Evolutionary conservation across 1,140 invertebrate species (phyloP), one percentile per base, ranked within the genome.

Genomic region (Meteorus sp.): DNA sequence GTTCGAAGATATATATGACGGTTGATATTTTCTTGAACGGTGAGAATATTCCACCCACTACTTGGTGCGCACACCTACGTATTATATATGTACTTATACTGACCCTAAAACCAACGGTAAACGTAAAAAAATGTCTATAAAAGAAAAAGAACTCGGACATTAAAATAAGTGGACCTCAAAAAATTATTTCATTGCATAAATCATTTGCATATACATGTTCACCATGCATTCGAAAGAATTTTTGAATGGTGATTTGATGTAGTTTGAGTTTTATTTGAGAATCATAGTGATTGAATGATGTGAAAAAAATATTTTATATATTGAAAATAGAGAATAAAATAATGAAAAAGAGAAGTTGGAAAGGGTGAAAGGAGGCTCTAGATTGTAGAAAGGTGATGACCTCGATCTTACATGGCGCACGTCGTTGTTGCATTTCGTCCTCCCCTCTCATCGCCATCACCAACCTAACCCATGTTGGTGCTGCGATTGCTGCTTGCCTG

Each of bases 321-420:
- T 5, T n/a, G 37, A 39, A 9, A 45, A 19, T 7, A 45, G 4
- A n/a, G 7, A 20, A 8, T 27, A 33, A 56, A 56, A 56, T 31
- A 45, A 31, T 0, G 23, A n/a, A 8, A 25, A 47, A 47, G 47
- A 56, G 2, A 45, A 13, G 25, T 45, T 51, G 45, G 57, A 52
- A 65, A 65, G 65, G 54, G 60, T 66, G 59, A 70, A 66, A 66
- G 56, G 64, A 63, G 44, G 45, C 43, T 65, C 35, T 71, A 55
- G 65, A 68, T 68, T 73, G 64, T 73, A 70, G 73, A 76, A 75
- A 76, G 72, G 71, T 74, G 72, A 74, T 74, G 73, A 75, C 73
- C 73, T 76, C 74, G 74, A 75, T 76, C 67, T 67, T 73, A 73
- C 66, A 63, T 64, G 67, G 64, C 67, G 66, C 55, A 61, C 65